Base-by-base conservation (phyloP, 2,797 vertebrate genomes). In the Bryconaethiops microstoma region DNA sequence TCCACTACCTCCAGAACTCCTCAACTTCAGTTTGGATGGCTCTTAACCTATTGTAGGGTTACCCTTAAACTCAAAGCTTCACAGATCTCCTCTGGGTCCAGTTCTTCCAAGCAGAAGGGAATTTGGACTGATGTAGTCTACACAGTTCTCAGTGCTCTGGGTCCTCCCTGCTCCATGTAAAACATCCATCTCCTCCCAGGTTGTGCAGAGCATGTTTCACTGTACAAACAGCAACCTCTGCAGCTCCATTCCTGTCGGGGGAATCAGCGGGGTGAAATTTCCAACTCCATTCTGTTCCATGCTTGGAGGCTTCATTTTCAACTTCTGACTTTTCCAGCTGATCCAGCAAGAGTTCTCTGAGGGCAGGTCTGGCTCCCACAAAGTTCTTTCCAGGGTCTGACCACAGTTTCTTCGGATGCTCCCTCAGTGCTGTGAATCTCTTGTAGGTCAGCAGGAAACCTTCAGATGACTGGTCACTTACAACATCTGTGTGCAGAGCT, bases 161-260 rank as follows among this genome's bases (percentile, higher is more conserved):
- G 60, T 79, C 17, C 83, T 80, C n/a, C 40, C 80, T 68, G 3
- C 76, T n/a, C 77, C 77, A 83, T 21, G 78, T 80, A 13, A 83
- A 77, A 5, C 65, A 13, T 6, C 68, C 77, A 72, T 77, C 25
- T 4, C 77, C 50, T 16, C 74, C 50, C 0, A 83, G 4, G 7
- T 50, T 75, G 40, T 63, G 14, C 1, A 75, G 42, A 23, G 59
- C 40, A 0, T 14, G 2, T 45, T 62, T 75, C 1, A 17, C 21
- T 4, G 17, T 10, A 2, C 5, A 0, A 4, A 74, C 10, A 19
- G 48, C 5, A 0, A 23, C 52, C 4, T 39, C 48, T n/a, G 7
- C 70, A 14, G 35, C 64, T 9, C 17, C 8, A 42, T 72, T 19
- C 29, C 70, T 55, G 14, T 57, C 16, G 12, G 52, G 50, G 17